Base-by-base conservation (phyloP, 2,113 vertebrate genomes). In the Furnarius figulus region DNA sequence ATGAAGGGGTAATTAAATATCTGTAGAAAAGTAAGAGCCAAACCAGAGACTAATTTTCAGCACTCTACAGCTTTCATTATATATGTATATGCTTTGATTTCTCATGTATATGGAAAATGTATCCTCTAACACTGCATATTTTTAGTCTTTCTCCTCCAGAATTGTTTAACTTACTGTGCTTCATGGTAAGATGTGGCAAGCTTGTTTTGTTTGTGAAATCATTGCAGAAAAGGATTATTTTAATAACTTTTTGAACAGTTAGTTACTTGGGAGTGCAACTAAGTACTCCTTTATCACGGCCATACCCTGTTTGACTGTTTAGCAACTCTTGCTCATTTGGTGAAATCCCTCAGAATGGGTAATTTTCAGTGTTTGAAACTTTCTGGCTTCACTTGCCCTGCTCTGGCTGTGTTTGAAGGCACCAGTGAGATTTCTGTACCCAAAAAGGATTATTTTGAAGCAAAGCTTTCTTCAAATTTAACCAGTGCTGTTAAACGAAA, bases 41-140 rank as follows among this genome's bases (percentile, higher is more conserved):
- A 92, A 85, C n/a, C n/a, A 82, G 73, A 95, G 55, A 68, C 65
- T 90, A 67, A 86, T 88, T 93, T 83, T 88, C 86, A 92, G 47
- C 49, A 78, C 65, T 83, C 47, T 90, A 6, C 66, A 81, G 31
- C 68, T 89, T 92, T 93, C 56, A 86, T 95, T 94, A 78, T 75
- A 14, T 74, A 72, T 78, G 68, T 80, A 68, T 86, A 23, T 3
- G 6, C 71, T 93, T 94, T 88, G 72, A 63, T 95, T 96, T 87
- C 77, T 95, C 87, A 85, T 72, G 70, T 96, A 61, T 85, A 87
- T 89, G 74, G 93, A 81, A 92, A 79, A 86, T 24, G 16, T 52
- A 22, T 83, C 59, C 67, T 93, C 42, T 59, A 88, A 88, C 49
- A 31, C 20, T 76, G 52, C 46, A 2, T 86, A n/a, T 67, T 93